These are phyloP conservation scores for Piscicola geometra DNA, from an alignment of 2,888 invertebrate species.

Conservation along the genomic window DNA sequence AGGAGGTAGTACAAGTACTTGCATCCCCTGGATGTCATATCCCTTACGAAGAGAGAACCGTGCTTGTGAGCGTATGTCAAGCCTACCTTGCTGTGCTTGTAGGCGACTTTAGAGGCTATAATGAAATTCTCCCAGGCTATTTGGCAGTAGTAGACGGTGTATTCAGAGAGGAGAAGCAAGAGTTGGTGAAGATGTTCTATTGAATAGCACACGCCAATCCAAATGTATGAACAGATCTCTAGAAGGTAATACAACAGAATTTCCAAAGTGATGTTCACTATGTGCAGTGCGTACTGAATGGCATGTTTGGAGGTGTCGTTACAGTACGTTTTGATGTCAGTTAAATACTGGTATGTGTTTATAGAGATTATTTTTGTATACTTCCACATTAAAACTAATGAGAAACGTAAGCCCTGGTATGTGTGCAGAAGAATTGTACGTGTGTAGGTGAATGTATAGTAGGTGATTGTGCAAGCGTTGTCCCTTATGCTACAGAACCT, in stretches of 20 bases:
- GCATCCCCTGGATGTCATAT: neutral
- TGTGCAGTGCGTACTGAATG: neutral
- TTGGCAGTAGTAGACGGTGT: neutral
- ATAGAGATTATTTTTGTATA: neutral
- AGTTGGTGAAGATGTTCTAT: neutral
- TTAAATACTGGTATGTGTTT: slow-evolving; percentile 1
- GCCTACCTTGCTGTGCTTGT: slow-evolving; percentile 1
- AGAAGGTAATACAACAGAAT: neutral
- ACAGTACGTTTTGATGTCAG: neutral
- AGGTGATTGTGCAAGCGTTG: neutral
- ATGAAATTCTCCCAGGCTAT: neutral
- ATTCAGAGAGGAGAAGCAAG: neutral
- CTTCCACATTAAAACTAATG: neutral
- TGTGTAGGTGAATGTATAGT: slow-evolving; percentile 5
- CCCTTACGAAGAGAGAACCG: slow-evolving; percentile 8
- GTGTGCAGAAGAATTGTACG: neutral
- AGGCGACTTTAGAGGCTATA: neutral
- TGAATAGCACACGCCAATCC: neutral
- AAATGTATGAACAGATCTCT: neutral
- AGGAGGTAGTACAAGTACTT: slow-evolving; percentile 19
- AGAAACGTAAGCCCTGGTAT: neutral
- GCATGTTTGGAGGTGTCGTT: slow-evolving; percentile 22
- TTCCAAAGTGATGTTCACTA: neutral
- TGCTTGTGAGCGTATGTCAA: neutral
- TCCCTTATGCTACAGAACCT: slow-evolving; percentile 19